These are phyloP conservation scores for Sebastes variabilis DNA, from an alignment of 2,797 vertebrate genomes.

Conservation along the genomic window DNA sequence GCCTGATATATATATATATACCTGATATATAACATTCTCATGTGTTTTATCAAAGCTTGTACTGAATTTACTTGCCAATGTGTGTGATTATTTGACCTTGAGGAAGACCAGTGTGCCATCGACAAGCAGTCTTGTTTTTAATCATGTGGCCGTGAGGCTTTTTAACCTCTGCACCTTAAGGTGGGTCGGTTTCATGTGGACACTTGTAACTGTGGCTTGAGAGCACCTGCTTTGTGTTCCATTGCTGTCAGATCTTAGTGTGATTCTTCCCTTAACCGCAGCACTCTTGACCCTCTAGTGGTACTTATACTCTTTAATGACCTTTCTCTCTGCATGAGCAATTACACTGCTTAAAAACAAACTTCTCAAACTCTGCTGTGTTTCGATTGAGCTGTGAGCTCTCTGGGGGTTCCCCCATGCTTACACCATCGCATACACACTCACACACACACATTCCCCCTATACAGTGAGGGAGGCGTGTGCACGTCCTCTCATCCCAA, in stretches of 20 bases:
- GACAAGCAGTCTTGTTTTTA: not conserved
- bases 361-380: slow-evolving; percentile 20
- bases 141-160: not conserved
- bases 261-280: not conserved
- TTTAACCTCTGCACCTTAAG: no score
- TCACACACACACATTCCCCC: not conserved
- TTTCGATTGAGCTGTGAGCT: slow-evolving; percentile 13
- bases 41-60: not conserved
- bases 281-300: not conserved
- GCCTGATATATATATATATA: not conserved
- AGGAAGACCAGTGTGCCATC: not conserved
- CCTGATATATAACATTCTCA: not conserved
- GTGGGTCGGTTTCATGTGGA: not conserved
- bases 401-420: slow-evolving; percentile 5
- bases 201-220: no score
- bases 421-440: not conserved
- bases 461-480: not conserved
- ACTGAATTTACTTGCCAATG: not conserved
- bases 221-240: no score
- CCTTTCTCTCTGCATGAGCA: not conserved
- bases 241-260: not conserved
- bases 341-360: not conserved
- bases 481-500: slow-evolving; percentile 10
- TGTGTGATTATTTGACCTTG: not conserved
- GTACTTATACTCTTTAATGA: not conserved